Evolutionary conservation across 2,797 vertebrate genomes (phyloP).

Genomic region (Malurus splendens): DNA sequence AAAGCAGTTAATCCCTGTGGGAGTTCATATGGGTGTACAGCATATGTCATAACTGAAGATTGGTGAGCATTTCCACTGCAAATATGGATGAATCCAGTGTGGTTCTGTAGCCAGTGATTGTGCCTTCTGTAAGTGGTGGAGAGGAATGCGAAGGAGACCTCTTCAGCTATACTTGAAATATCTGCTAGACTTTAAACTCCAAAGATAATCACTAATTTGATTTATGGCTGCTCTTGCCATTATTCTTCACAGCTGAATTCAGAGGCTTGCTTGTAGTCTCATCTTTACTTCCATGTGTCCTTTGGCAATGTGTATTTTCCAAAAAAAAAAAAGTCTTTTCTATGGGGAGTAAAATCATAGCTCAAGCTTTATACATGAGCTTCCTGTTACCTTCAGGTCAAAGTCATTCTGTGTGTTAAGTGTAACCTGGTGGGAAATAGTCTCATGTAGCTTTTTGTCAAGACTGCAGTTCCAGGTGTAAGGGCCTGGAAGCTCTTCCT

Average conservation of each 20-base stretch:
- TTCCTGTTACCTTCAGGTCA: not conserved
- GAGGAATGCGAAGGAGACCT: not conserved
- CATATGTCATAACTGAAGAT: not conserved
- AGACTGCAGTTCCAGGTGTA: not conserved
- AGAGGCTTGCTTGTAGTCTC: not conserved
- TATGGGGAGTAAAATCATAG: not conserved
- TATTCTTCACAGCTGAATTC: slow-evolving; percentile 8
- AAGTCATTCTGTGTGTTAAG: not conserved
- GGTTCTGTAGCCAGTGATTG: slow-evolving; percentile 23
- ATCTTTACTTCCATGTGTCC: not conserved
- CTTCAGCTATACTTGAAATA: not conserved
- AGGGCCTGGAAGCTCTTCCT: not conserved
- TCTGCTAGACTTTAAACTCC: not conserved
- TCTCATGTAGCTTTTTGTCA: fast-evolving
- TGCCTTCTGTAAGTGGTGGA: slow-evolving; percentile 45
- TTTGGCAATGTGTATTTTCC: not conserved
- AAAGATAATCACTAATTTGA: not conserved
- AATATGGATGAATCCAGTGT: not conserved
- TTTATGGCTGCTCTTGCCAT: not conserved
- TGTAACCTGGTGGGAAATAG: not conserved
- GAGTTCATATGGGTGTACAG: slow-evolving; percentile 29
- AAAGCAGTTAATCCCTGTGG: slow-evolving; percentile 48
- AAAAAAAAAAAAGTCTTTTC: not conserved
- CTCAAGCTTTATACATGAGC: not conserved
- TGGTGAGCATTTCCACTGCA: not conserved